Conservation (phyloP, 2,888 invertebrate species). For the Lasioglossum pauxillum region DNA sequence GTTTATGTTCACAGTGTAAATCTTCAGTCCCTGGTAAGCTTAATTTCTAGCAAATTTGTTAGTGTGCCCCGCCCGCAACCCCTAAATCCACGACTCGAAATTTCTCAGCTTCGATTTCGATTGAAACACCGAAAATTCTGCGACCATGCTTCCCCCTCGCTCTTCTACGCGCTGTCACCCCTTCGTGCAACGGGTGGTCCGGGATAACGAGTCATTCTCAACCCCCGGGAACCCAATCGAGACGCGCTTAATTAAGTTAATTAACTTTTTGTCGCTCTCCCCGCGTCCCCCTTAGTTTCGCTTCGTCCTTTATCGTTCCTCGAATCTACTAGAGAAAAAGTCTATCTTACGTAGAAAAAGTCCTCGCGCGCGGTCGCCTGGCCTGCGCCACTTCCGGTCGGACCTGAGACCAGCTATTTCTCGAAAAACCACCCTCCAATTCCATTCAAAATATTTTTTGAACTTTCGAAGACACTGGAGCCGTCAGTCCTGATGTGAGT, state of each 20-base stretch:
- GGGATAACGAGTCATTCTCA: conserved; percentile 50
- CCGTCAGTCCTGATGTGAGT: neutral
- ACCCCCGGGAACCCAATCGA: conserved; percentile 35
- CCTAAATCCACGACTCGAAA: conserved; percentile 13
- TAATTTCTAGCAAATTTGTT: conserved; percentile 37
- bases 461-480: neutral
- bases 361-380: conserved; percentile 69
- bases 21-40: conserved; percentile 52
- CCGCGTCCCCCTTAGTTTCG: conserved; percentile 1
- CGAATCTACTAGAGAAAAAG: conserved; percentile 67
- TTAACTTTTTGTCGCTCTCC: conserved; percentile 1
- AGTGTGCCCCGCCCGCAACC: neutral
- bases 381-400: conserved; percentile 21
- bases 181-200: conserved; percentile 56
- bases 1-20: conserved; percentile 20
- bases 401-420: conserved; percentile 1
- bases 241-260: conserved; percentile 36
- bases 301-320: conserved; percentile 4
- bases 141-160: neutral
- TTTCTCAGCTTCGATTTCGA: neutral
- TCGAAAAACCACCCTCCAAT: neutral
- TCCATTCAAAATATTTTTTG: neutral
- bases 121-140: neutral
- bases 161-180: neutral
- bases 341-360: conserved; percentile 79